Evolutionary conservation across 2,113 vertebrate genomes (phyloP).

Genomic region (Lepus europaeus): DNA sequence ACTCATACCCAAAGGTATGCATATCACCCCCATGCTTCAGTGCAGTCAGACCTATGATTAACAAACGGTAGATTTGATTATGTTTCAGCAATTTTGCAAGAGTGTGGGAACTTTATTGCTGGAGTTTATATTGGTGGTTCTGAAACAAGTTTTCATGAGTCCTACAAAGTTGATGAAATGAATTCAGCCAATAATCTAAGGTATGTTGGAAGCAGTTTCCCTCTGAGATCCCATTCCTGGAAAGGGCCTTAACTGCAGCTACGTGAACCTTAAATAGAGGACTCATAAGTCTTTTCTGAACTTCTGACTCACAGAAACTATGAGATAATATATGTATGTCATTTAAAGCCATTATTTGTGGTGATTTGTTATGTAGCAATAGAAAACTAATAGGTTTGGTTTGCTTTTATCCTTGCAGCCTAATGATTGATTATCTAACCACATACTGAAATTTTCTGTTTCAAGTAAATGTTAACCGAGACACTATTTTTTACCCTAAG

Average conservation of each 20-base stretch:
- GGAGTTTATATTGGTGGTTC: background rate
- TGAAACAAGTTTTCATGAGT: background rate
- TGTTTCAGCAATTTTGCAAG: background rate
- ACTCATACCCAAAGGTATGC: background rate
- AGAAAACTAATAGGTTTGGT: background rate
- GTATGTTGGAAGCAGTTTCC: background rate
- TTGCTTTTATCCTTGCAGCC: constrained; percentile 21
- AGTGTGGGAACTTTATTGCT: background rate
- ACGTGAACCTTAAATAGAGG: background rate
- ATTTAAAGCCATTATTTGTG: background rate
- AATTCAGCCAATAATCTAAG: background rate
- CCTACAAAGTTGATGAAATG: background rate
- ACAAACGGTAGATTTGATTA: background rate
- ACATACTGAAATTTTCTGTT: constrained; percentile 23
- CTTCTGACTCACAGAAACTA: background rate
- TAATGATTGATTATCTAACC: constrained; percentile 43
- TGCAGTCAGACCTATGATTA: background rate
- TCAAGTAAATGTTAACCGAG: background rate
- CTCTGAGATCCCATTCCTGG: background rate
- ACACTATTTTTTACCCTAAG: background rate
- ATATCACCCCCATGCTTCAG: background rate
- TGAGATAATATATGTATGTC: background rate
- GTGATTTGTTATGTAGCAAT: background rate
- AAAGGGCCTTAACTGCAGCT: background rate
- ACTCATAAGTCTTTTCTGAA: background rate